Evolutionary conservation across 2,888 invertebrate genomes (phyloP).

Genomic region (Gymnocheta viridis): DNA sequence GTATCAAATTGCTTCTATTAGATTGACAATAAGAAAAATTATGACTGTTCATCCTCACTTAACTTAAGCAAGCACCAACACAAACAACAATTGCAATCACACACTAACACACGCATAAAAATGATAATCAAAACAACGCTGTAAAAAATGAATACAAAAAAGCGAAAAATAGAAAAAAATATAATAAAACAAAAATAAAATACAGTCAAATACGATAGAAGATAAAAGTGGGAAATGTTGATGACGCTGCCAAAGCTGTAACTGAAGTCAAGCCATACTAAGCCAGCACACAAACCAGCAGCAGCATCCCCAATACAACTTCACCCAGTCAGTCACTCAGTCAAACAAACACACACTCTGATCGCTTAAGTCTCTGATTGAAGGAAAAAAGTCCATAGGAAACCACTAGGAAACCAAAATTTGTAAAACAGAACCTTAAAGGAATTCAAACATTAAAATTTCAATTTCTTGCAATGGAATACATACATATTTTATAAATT

Average conservation of each 20-base stretch:
- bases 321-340: not conserved
- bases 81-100: conserved; percentile 22
- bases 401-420: conserved; percentile 29
- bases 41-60: conserved; percentile 61
- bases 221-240: conserved; percentile 62
- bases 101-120: conserved; percentile 9
- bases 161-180: conserved; percentile 29
- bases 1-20: conserved; percentile 67
- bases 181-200: conserved; percentile 64
- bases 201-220: conserved; percentile 56
- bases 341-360: not conserved
- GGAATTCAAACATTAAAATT: not conserved
- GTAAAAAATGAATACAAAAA: conserved; percentile 24
- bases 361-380: conserved; percentile 4
- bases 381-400: conserved; percentile 21
- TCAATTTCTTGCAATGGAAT: too few species aligned
- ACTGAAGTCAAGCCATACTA: conserved; percentile 42
- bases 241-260: conserved; percentile 37
- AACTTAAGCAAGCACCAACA: conserved; percentile 45
- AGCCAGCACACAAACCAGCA: conserved; percentile 34
- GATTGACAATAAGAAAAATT: conserved; percentile 65
- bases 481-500: too few species aligned
- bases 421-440: conserved; percentile 13
- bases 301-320: conserved; percentile 32
- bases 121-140: conserved; percentile 51